Conservation (phyloP, 2,113 vertebrate species). For the Epinephelus fuscoguttatus region DNA sequence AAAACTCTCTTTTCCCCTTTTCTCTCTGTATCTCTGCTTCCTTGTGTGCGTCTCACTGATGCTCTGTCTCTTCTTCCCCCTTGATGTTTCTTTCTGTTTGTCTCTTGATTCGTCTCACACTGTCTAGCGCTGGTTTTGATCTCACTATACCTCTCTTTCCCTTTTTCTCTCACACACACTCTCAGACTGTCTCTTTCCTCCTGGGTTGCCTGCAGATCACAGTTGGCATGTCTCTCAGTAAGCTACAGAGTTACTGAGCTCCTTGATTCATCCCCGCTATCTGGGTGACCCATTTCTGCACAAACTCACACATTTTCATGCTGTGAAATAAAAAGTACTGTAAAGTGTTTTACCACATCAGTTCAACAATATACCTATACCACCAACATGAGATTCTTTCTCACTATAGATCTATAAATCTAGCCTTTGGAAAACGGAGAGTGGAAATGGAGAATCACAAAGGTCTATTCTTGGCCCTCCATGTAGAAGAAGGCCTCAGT, state of each 20-base stretch:
- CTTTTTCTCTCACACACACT: conserved; percentile 3
- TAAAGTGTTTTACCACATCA: conserved; percentile 38
- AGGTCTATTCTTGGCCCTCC: not conserved
- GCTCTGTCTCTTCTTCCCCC: conserved; percentile 17
- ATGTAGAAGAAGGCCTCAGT: not conserved
- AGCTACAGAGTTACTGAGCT: conserved; percentile 62
- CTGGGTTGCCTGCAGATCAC: conserved; percentile 60
- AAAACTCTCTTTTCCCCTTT: conserved; percentile 36
- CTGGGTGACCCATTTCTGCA: conserved; percentile 82
- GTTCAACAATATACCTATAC: not conserved
- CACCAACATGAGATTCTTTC: not conserved
- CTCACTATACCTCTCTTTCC: conserved; percentile 29
- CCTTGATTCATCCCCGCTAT: conserved; percentile 71
- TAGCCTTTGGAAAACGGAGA: not conserved
- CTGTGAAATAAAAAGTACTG: conserved; percentile 43
- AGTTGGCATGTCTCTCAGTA: conserved; percentile 53
- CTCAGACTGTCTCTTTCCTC: conserved; percentile 32
- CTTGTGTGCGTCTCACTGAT: conserved; percentile 5
- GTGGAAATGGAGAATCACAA: no score
- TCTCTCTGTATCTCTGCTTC: conserved; percentile 39
- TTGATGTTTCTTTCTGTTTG: conserved; percentile 59
- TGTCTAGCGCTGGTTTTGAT: conserved; percentile 60
- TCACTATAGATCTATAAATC: not conserved
- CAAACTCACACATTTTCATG: conserved; percentile 55
- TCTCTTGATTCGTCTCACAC: conserved; percentile 47